Evolutionary conservation across 2,888 invertebrate genomes (phyloP).

Genomic region (Orthonychiurus folsomi): DNA sequence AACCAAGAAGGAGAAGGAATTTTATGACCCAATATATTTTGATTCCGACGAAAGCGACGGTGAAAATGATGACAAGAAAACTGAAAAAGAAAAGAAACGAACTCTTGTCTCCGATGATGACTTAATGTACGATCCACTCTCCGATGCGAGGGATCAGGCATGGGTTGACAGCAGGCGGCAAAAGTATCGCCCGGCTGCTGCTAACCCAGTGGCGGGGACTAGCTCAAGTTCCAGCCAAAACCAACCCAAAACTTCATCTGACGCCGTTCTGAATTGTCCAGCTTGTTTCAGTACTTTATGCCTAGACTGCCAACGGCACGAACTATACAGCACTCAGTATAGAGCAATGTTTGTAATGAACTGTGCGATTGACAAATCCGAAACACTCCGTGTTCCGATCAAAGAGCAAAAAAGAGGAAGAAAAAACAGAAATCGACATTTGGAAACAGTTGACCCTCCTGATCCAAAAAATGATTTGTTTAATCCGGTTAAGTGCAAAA

Average conservation of each 20-base stretch:
- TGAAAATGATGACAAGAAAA: conserved; percentile 23
- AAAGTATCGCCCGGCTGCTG: conserved; percentile 36
- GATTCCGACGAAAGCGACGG: conserved; percentile 41
- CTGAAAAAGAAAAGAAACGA: conserved; percentile 25
- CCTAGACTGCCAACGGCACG: conserved; percentile 53
- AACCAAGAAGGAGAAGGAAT: conserved; percentile 10
- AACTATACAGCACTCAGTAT: conserved; percentile 50
- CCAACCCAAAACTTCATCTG: conserved; percentile 43
- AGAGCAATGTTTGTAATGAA: conserved; percentile 55
- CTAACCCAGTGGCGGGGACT: neutral
- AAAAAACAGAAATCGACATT: conserved; percentile 18
- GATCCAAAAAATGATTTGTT: conserved; percentile 43
- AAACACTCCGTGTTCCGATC: conserved; percentile 41
- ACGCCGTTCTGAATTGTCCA: conserved; percentile 54
- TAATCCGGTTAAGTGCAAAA: conserved; percentile 49
- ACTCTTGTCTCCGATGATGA: conserved; percentile 43
- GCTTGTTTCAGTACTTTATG: conserved; percentile 53
- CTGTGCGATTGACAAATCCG: conserved; percentile 47
- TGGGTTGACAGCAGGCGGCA: conserved; percentile 49
- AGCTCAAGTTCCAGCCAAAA: no score
- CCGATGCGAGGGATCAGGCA: conserved; percentile 50
- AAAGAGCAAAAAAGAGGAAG: conserved; percentile 39
- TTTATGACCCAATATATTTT: conserved; percentile 41
- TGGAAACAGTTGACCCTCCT: neutral
- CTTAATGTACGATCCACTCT: conserved; percentile 50